Base-by-base conservation (phyloP, 2,888 invertebrate genomes). In the Oligia latruncula region DNA sequence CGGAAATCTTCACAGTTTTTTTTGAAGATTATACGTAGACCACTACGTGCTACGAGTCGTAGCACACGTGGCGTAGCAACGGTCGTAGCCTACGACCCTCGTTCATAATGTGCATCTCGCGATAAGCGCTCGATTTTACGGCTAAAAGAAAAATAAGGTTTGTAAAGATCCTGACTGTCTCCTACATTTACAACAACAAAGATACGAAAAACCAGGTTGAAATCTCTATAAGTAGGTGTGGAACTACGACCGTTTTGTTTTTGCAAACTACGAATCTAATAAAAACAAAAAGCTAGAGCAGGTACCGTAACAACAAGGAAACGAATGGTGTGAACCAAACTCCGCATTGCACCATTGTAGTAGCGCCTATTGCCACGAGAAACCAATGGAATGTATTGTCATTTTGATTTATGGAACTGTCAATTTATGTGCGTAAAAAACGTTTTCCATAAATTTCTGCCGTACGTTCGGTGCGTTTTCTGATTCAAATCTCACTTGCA, bases 281-380 rank as follows among this genome's bases (percentile, higher is more conserved):
- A 29, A 29, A 58, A 87, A 84, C 29, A 78, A 73, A 80, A 84
- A 80, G 40, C 71, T 65, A 76, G 70, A 60, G 17, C 68, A 70
- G 75, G 62, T 76, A 80, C 6, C 49, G 40, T 11, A 80, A 23
- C 23, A 66, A 80, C 67, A 75, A 71, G 80, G 74, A 70, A 79
- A 81, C 84, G 74, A 84, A 88, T 83, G 71, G 81, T 73, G 74
- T 68, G 81, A 76, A 62, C 40, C 40, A 40, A 40, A 40, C 74
- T 85, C 89, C 82, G 90, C 90, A 89, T 76, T 89, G 89, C 90
- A 89, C 81, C 87, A 87, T 71, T 83, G 84, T 89, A 87, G 82
- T 86, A 77, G 46, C 60, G 81, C 78, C 81, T 79, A 86, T 82
- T 82, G 78, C 71, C 73, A 82, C 83, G 73, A 86, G 84, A 81